Evolutionary conservation across 1,140 invertebrate species (phyloP).

Genomic region (Coenobita brevimanus): DNA sequence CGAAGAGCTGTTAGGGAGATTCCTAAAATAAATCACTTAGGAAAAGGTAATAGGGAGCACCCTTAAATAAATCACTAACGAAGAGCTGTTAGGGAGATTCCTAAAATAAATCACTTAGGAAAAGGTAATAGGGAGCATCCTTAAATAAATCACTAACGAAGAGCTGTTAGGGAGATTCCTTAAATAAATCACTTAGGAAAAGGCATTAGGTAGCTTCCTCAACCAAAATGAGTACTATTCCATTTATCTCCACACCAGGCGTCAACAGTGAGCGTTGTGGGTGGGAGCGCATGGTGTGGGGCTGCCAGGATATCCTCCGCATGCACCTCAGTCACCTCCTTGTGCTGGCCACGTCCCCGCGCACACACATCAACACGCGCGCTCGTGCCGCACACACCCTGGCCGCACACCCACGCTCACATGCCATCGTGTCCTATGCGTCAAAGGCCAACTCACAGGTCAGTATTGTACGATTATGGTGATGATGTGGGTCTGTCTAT

Average conservation of each 20-base stretch:
- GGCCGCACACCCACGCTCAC: slow-evolving; percentile 16
- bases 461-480: too few species aligned
- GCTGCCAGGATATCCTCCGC: slow-evolving; percentile 46
- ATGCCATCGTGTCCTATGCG: slow-evolving; percentile 33
- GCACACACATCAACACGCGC: slow-evolving; percentile 45
- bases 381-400: slow-evolving; percentile 42
- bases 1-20: too few species aligned
- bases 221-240: too few species aligned
- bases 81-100: neutral
- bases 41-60: neutral
- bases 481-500: too few species aligned
- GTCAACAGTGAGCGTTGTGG: slow-evolving; percentile 38
- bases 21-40: neutral
- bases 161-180: neutral
- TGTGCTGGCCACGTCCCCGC: slow-evolving; percentile 39
- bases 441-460: slow-evolving; percentile 50
- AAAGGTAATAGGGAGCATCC: too few species aligned
- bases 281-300: slow-evolving; percentile 59
- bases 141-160: neutral
- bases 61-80: neutral
- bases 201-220: neutral
- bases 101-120: too few species aligned
- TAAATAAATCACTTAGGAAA: too few species aligned
- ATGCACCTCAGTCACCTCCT: slow-evolving; percentile 47
- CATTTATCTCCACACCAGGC: too few species aligned